phyloP scores from a whole-genome alignment of 2,113 vertebrate species.

The Rhea americana region DNA sequence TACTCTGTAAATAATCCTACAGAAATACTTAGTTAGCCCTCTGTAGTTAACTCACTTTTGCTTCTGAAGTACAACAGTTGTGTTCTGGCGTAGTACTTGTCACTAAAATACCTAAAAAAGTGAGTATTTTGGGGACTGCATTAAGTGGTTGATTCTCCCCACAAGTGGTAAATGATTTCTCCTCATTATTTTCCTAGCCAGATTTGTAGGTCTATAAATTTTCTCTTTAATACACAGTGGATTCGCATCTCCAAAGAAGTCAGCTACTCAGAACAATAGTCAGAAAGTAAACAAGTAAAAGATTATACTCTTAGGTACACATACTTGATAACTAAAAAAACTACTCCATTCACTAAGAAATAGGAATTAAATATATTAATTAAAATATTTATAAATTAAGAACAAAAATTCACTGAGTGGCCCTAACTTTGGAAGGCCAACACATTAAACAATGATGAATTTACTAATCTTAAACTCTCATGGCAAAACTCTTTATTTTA shows the following conservation, averaged over 20 bases:
- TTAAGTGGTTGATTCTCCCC: neutral
- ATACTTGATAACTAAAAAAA: neutral
- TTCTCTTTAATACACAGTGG: neutral
- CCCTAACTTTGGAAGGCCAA: neutral
- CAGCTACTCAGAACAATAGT: neutral
- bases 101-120: neutral
- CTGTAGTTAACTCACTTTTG: too few species aligned
- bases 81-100: neutral
- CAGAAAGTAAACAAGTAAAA: neutral
- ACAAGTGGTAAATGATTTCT: neutral
- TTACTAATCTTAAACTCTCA: neutral
- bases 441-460: neutral
- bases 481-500: neutral
- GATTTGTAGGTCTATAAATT: neutral
- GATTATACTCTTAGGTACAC: neutral
- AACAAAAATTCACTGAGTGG: neutral
- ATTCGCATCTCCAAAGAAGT: neutral
- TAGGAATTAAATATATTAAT: neutral
- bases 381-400: neutral
- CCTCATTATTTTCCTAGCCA: neutral
- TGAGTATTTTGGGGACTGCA: neutral
- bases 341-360: neutral
- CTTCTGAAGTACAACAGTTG: neutral
- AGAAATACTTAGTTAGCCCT: neutral
- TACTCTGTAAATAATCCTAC: neutral